Conservation (phyloP, 2,113 vertebrate species). For the Osmerus mordax region DNA sequence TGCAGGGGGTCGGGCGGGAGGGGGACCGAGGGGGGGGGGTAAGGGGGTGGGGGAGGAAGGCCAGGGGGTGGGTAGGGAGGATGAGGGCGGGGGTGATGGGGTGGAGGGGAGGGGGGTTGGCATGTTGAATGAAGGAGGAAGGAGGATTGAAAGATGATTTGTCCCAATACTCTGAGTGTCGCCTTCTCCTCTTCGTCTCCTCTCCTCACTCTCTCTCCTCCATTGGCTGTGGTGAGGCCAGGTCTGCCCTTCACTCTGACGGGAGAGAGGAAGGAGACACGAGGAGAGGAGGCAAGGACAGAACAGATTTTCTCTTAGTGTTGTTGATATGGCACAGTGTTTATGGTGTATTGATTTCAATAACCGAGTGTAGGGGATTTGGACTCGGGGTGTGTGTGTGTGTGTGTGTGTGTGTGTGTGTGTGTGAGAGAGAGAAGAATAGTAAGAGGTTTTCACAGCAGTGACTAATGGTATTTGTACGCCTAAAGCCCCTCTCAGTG, state of each 20-base stretch:
- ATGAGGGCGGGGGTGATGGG: conserved; percentile 46
- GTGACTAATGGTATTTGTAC: conserved; percentile 71
- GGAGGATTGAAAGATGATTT: conserved; percentile 44
- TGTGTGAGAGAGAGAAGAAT: conserved; percentile 2
- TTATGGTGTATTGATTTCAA: background rate
- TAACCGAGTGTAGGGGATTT: background rate
- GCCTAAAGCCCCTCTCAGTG: conserved; percentile 57
- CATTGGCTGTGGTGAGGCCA: too few species aligned
- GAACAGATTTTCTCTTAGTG: background rate
- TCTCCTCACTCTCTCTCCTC: too few species aligned
- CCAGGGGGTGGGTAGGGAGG: background rate
- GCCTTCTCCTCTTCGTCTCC: background rate
- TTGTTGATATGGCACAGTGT: background rate
- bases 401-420: too few species aligned
- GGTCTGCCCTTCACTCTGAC: too few species aligned
- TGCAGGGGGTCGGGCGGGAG: conserved; percentile 66
- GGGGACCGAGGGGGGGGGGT: conserved; percentile 49
- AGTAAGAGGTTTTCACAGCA: conserved; percentile 58
- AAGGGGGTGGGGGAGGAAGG: conserved; percentile 32
- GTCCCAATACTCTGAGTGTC: conserved; percentile 41
- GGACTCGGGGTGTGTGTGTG: background rate
- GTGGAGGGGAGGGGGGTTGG: conserved; percentile 46
- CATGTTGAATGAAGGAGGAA: conserved; percentile 23
- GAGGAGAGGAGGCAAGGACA: too few species aligned
- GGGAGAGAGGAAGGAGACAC: too few species aligned